Evolutionary conservation across 2,888 invertebrate genomes (phyloP), one percentile per base, ranked within the genome.

Genomic region (Drosophila merina): DNA sequence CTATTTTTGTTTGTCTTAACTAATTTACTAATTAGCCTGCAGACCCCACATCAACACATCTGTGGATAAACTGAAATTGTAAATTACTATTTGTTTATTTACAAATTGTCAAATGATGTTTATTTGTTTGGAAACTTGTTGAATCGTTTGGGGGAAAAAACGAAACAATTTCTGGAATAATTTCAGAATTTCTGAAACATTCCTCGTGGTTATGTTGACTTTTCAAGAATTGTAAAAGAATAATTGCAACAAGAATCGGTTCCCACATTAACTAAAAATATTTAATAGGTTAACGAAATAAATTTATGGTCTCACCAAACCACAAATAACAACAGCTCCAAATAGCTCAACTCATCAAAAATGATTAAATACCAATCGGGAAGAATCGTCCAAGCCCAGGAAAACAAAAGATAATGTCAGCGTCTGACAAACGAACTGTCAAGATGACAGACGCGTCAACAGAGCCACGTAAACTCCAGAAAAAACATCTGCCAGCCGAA

Each of bases 381-480:
- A 74, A 86, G 69, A 56, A 57, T 58, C 64, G 30, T 28, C 26
- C 57, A 42, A 42, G 25, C 26, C n/a, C 30, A n/a, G 14, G 49
- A 45, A 57, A 64, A 57, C 67, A 51, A 54, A 69, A 66, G 60
- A 74, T 70, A 75, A 77, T 73, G 72, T 81, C 86, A 75, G 79
- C 74, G 69, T 72, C 73, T 78, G 86, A 81, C 89, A 86, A 74
- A 75, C 88, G 86, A 86, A 84, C 80, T 88, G 86, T 88, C 85
- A 81, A 77, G 72, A 79, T 89, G 88, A 86, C 82, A 85, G 79
- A 56, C 60, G 64, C 66, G 68, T 67, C 79, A 74, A 69, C 71
- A 55, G 71, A 57, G 57, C 75, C 55, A 63, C 62, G 31, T 14
- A 62, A 73, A 54, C 50, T 72, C 54, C 59, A 72, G 52, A 68